Base-by-base conservation (phyloP, 2,888 invertebrate species). In the Nemapogon koenigi region DNA sequence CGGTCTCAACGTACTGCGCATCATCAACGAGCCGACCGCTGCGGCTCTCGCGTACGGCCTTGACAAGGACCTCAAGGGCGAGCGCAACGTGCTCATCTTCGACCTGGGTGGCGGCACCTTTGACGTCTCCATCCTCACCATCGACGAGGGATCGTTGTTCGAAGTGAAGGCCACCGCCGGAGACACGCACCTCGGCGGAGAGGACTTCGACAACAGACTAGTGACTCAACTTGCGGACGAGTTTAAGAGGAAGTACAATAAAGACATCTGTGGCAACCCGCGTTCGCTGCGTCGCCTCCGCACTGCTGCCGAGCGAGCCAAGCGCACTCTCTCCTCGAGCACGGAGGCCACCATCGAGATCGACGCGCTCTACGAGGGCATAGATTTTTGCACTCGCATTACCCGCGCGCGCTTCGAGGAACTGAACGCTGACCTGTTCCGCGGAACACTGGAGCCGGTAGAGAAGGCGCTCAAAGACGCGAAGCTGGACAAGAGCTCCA, bases 11-110 rank as follows among this genome's bases (percentile, higher is more conserved):
- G 88, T 90, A 1, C 62, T 90, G 39, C 81, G 91, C 43, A 91
- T 91, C 46, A 88, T 90, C 48, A 89, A 90, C 59, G 90, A 91
- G 53, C 90, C 90, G 2, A 91, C 90, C 3, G 88, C 87, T 1
- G 89, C 88, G 16, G 89, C 89, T 18, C 62, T 89, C 46, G 88
- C 89, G 35, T 89, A 91, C 50, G 90, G 90, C 10, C 62, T 85
- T 32, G 84, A 85, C 50, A 85, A 85, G 51, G 83, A 83, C 49
- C 64, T 84, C 10, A 81, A 82, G 51, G 83, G 85, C 3, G 84
- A 84, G 53, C 82, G 82, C 42, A 84, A 84, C 52, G 82, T 85
- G 2, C 57, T 85, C 27, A 84, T 85, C 49, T 83, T 82, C 53
- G 82, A 83, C 50, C 58, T 83, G 41, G 82, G 82, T 11, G 72